Evolutionary conservation across 92 coral and sea anemone genomes (phyloP).

Genomic region (Desmophyllum pertusum): DNA sequence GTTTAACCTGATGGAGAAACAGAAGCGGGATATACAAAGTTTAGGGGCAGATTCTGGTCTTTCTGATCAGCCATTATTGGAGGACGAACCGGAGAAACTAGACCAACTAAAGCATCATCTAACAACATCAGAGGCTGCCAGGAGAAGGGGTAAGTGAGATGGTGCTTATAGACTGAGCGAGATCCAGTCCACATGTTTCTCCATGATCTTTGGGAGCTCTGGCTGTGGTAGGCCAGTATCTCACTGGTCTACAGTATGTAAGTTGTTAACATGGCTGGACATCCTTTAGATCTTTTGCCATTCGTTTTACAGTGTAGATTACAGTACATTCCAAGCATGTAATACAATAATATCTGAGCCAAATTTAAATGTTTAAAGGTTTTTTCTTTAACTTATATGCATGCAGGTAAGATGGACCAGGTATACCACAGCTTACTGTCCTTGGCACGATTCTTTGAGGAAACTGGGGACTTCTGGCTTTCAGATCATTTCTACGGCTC

Average conservation of each 20-base stretch:
- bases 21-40: conserved; percentile 69
- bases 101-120: conserved; percentile 88
- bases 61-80: conserved; percentile 76
- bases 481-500: conserved; percentile 93
- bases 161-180: neutral
- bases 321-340: too few relatives aligned
- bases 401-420: conserved; percentile 91
- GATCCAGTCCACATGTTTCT: too few relatives aligned
- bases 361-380: too few relatives aligned
- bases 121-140: conserved; percentile 91
- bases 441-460: conserved; percentile 91
- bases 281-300: too few relatives aligned
- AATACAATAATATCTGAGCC: too few relatives aligned
- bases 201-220: too few relatives aligned
- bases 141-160: conserved; percentile 79
- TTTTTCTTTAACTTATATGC: neutral
- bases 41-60: conserved; percentile 90
- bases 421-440: conserved; percentile 86
- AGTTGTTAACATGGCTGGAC: too few relatives aligned
- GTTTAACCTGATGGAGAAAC: conserved; percentile 87
- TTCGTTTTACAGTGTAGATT: too few relatives aligned
- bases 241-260: too few relatives aligned
- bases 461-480: conserved; percentile 81
- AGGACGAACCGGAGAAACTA: conserved; percentile 86
- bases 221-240: too few relatives aligned